phyloP scores from a whole-genome alignment of 2,888 invertebrate genomes.

The Eilema caniola region DNA sequence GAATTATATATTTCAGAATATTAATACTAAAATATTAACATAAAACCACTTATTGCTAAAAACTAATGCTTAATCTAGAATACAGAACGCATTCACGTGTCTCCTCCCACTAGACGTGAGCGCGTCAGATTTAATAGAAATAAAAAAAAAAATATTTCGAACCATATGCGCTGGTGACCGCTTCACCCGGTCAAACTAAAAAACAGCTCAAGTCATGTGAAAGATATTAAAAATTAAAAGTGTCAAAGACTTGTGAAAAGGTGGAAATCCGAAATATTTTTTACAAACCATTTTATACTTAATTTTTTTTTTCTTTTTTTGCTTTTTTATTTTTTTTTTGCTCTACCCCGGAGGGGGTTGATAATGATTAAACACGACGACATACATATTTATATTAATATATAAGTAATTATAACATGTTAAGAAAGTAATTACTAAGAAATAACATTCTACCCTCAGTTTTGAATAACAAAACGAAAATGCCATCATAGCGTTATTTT shows the following conservation, averaged over 20 bases:
- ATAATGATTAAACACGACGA: constrained; percentile 78
- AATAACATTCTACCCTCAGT: constrained; percentile 66
- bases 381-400: constrained; percentile 61
- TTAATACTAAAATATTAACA: constrained; percentile 49
- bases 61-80: constrained; percentile 43
- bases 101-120: constrained; percentile 13
- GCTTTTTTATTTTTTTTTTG: constrained; percentile 61
- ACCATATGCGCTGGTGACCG: background rate
- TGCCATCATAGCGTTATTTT: constrained; percentile 52
- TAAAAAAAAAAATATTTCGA: constrained; percentile 50
- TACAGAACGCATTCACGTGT: constrained; percentile 24
- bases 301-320: constrained; percentile 52
- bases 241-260: constrained; percentile 42
- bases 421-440: constrained; percentile 52
- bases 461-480: constrained; percentile 57
- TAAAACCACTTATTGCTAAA: constrained; percentile 51
- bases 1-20: constrained; percentile 37
- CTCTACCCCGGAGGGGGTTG: constrained; percentile 80
- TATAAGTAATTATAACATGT: constrained; percentile 64
- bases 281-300: constrained; percentile 57
- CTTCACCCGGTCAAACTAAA: constrained; percentile 2
- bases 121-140: constrained; percentile 30
- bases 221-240: constrained; percentile 30
- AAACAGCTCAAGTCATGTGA: constrained; percentile 32
- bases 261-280: constrained; percentile 66